A percentile compares a stretch with the other conserved stretches of the same genome.
phyloP scores from a whole-genome alignment of 2,797 vertebrate genomes.

The Trachurus trachurus region DNA sequence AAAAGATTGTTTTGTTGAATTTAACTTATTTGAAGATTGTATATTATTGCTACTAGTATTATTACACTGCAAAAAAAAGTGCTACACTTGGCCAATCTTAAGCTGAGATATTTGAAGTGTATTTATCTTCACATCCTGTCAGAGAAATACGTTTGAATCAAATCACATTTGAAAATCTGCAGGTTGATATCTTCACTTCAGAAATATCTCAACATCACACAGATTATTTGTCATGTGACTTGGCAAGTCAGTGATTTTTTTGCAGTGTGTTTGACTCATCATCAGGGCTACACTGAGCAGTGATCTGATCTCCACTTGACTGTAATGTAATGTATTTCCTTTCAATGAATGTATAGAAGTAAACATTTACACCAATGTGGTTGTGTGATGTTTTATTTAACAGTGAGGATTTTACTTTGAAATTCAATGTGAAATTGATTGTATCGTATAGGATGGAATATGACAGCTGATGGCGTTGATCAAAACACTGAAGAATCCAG shows the following conservation, averaged over 20 bases:
- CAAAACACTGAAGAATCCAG: no score
- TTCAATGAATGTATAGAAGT: slow-evolving; percentile 79
- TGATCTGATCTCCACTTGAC: slow-evolving; percentile 55
- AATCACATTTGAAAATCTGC: not conserved
- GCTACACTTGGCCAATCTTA: not conserved
- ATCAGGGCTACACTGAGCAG: slow-evolving; percentile 67
- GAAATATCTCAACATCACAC: not conserved
- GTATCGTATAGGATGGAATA: not conserved
- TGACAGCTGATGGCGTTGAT: no score
- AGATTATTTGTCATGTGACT: slow-evolving; percentile 15
- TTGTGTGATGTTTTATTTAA: not conserved
- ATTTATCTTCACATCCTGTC: not conserved
- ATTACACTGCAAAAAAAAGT: slow-evolving; percentile 39
- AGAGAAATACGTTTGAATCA: not conserved
- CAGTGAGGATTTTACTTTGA: not conserved
- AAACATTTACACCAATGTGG: slow-evolving; percentile 72
- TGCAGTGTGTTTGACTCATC: slow-evolving; percentile 40
- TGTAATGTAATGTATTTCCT: slow-evolving; percentile 72
- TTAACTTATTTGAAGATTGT: slow-evolving; percentile 76
- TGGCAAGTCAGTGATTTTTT: slow-evolving; percentile 11
- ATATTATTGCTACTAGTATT: slow-evolving; percentile 63
- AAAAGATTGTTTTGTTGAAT: slow-evolving; percentile 66
- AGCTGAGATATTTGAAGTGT: not conserved
- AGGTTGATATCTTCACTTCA: slow-evolving; percentile 4
- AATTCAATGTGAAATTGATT: not conserved